Percentiles rank a stretch among this genome's conserved stretches.
phyloP scores from a whole-genome alignment of 1,140 invertebrate genomes.

The Drosophila sechellia region DNA sequence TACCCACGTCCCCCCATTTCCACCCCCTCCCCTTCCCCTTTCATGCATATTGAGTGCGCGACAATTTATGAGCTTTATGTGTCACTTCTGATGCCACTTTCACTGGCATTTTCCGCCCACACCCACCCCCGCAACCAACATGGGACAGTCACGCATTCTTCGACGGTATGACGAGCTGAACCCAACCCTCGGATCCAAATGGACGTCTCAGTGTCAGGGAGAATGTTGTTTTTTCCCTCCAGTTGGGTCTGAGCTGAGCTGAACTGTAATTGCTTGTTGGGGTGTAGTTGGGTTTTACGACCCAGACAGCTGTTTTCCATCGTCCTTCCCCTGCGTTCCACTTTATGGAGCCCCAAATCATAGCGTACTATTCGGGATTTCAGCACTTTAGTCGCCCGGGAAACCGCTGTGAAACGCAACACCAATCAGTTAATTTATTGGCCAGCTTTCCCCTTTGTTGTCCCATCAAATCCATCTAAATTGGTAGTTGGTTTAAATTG shows the following conservation, averaged over 20 bases:
- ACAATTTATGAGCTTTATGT: conserved; percentile 82
- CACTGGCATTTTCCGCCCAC: conserved; percentile 50
- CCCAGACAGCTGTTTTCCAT: conserved; percentile 74
- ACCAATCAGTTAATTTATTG: conserved; percentile 57
- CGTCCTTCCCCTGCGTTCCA: background rate
- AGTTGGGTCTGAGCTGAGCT: conserved; percentile 64
- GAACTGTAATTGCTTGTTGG: conserved; percentile 78
- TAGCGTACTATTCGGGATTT: conserved; percentile 37
- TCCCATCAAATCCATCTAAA: conserved; percentile 14
- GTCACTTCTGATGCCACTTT: conserved; percentile 81
- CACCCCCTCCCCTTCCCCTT: background rate
- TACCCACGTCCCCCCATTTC: conserved; percentile 3
- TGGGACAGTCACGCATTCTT: conserved; percentile 51
- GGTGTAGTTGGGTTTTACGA: conserved; percentile 75
- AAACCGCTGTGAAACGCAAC: conserved; percentile 11
- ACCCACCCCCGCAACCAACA: background rate
- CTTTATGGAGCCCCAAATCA: conserved; percentile 48
- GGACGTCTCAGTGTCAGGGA: conserved; percentile 70
- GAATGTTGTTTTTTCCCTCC: conserved; percentile 27
- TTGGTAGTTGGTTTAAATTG: conserved; percentile 12
- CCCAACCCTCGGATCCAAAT: conserved; percentile 44
- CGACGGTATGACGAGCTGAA: conserved; percentile 9
- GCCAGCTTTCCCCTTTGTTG: background rate
- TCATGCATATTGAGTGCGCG: conserved; percentile 70
- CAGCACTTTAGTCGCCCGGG: background rate